Conservation (phyloP, 37 sponge, comb jelly and placozoan genomes). For the Spongia lamella region DNA sequence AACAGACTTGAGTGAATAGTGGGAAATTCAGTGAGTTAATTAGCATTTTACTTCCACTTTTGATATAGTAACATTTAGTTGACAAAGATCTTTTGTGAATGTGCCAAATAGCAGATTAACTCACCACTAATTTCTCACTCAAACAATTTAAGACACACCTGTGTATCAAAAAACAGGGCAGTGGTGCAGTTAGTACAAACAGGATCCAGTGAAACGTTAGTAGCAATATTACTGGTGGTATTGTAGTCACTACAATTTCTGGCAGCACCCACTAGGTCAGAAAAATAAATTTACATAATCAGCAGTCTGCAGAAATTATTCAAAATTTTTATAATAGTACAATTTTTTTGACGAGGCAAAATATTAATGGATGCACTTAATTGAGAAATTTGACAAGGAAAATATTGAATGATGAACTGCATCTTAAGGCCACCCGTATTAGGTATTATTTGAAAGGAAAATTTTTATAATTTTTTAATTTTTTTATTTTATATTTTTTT, state of each 20-base stretch:
- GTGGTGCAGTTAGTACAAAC: conserved; percentile 54
- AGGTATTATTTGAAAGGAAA: too few species aligned
- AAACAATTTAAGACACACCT: too few species aligned
- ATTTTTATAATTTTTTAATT: too few species aligned
- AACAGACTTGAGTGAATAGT: background rate
- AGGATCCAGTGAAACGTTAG: conserved; percentile 80
- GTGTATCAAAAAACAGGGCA: conserved; percentile 50
- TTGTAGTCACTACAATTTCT: conserved; percentile 50
- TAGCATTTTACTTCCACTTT: background rate
- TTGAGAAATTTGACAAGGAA: too few species aligned
- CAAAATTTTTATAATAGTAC: background rate
- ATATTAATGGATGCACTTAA: too few species aligned
- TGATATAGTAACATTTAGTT: background rate
- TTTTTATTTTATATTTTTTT: too few species aligned
- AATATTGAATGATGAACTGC: too few species aligned
- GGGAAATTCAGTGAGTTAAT: background rate
- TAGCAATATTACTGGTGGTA: conserved; percentile 61
- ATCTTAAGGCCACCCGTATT: too few species aligned
- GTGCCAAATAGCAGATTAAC: too few species aligned
- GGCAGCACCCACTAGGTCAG: conserved; percentile 72
- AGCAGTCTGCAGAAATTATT: background rate
- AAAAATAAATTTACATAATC: background rate
- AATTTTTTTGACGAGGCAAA: too few species aligned
- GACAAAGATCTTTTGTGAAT: background rate
- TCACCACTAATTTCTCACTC: too few species aligned